A percentile compares a stretch with the other conserved stretches of the same genome.
These are phyloP conservation scores for Leontocebus nigricollis DNA, from an alignment of 2,797 vertebrate species.

Conservation along the genomic window DNA sequence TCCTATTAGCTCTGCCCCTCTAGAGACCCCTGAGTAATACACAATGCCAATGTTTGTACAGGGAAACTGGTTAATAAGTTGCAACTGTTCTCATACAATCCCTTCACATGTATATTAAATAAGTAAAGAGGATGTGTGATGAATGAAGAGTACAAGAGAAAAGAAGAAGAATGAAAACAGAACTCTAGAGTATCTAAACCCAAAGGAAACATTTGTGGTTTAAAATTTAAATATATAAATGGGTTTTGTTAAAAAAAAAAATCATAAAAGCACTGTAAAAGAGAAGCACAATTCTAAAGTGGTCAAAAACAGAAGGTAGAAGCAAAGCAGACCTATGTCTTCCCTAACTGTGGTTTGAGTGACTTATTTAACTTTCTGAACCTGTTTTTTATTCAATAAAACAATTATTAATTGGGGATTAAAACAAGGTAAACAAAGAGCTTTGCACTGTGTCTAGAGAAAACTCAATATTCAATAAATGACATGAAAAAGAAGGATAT, in stretches of 20 bases:
- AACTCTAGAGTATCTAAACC: neutral
- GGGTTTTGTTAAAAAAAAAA: neutral
- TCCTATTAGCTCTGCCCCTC: neutral
- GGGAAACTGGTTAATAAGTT: neutral
- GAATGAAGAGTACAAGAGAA: neutral
- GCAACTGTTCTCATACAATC: neutral
- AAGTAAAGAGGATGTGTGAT: neutral
- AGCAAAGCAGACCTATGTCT: neutral
- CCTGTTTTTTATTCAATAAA: neutral
- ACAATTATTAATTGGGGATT: neutral
- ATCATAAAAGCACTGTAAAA: neutral
- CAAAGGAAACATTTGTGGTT: neutral
- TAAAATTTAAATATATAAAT: neutral
- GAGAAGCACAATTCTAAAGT: neutral
- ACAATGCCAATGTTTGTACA: neutral
- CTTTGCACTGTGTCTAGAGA: neutral
- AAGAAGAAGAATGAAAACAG: neutral
- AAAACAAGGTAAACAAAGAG: neutral
- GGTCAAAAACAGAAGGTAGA: neutral
- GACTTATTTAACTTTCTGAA: neutral
- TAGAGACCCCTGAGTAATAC: neutral
- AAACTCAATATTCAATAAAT: slow-evolving; percentile 8
- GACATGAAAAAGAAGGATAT: neutral
- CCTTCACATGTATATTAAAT: neutral
- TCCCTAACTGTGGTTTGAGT: neutral